Evolutionary conservation across 2,888 invertebrate species (phyloP).

Genomic region (Mesochorus sp.): DNA sequence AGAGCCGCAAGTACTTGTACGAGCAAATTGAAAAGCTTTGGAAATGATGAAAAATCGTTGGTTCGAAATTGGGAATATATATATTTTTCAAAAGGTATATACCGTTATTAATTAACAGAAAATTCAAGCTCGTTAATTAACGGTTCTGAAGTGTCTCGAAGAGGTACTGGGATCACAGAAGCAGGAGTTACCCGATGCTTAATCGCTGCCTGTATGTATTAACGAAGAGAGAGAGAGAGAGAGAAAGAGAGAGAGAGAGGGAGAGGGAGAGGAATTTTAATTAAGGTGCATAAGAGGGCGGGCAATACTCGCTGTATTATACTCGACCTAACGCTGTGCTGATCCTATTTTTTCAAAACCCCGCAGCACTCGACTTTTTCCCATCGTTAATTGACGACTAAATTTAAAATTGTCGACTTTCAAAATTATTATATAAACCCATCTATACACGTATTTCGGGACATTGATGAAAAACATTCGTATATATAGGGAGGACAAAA

Average conservation of each 20-base stretch:
- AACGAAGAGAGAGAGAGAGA: not conserved
- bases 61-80: not conserved
- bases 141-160: slow-evolving; percentile 41
- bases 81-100: slow-evolving; percentile 17
- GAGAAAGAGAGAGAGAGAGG: not conserved
- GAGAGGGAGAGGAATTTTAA: slow-evolving; percentile 48
- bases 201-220: slow-evolving; percentile 8
- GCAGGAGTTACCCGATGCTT: not conserved
- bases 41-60: not conserved
- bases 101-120: slow-evolving; percentile 33
- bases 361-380: slow-evolving; percentile 25
- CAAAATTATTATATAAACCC: slow-evolving; percentile 4
- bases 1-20: too few species aligned
- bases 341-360: not conserved
- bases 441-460: not conserved
- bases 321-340: not conserved
- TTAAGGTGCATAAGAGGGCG: slow-evolving; percentile 45
- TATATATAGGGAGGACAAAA: not conserved
- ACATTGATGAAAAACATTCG: slow-evolving; percentile 26
- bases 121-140: slow-evolving; percentile 58
- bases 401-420: slow-evolving; percentile 53
- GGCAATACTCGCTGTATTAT: slow-evolving; percentile 19
- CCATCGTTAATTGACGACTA: slow-evolving; percentile 47
- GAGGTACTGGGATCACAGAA: not conserved
- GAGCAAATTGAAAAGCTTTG: not conserved